Evolutionary conservation across 2,797 vertebrate genomes (phyloP).

Genomic region (Cirrhinus mrigala): DNA sequence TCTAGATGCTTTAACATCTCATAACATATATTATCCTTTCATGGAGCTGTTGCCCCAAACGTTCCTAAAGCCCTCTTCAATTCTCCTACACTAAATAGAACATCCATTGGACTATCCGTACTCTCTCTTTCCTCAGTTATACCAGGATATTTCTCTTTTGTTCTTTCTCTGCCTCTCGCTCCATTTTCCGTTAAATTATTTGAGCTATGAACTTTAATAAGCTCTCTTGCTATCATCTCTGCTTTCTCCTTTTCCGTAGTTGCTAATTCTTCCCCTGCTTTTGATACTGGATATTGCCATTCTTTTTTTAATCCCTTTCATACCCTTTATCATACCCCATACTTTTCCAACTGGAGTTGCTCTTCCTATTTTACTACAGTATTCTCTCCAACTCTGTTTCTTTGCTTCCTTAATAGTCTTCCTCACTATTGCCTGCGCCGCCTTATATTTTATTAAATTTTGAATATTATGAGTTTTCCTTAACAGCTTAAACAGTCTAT

Average conservation of each 20-base stretch:
- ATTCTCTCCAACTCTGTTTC: not conserved
- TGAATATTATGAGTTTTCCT: not conserved
- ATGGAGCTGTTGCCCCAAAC: not conserved
- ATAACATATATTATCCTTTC: conserved; percentile 31
- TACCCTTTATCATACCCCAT: not conserved
- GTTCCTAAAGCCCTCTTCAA: not conserved
- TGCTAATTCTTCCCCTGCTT: not conserved
- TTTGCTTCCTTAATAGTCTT: not conserved
- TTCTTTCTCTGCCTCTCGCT: not conserved
- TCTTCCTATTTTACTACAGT: not conserved
- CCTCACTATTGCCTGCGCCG: not conserved
- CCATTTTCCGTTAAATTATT: not conserved
- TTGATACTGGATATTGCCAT: not conserved
- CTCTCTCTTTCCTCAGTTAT: not conserved
- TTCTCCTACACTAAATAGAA: not conserved
- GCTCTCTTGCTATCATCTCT: conserved; percentile 7
- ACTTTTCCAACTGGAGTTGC: not conserved
- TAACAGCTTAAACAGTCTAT: conserved; percentile 2
- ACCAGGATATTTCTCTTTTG: not conserved
- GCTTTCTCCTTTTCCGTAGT: not conserved
- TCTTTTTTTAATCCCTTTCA: not conserved
- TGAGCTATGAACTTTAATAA: conserved; percentile 12
- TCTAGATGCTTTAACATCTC: conserved; percentile 1
- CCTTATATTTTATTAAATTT: conserved; percentile 2
- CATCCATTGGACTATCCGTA: not conserved